Conservation (phyloP, 2,113 vertebrate species). For the Laterallus jamaicensis region DNA sequence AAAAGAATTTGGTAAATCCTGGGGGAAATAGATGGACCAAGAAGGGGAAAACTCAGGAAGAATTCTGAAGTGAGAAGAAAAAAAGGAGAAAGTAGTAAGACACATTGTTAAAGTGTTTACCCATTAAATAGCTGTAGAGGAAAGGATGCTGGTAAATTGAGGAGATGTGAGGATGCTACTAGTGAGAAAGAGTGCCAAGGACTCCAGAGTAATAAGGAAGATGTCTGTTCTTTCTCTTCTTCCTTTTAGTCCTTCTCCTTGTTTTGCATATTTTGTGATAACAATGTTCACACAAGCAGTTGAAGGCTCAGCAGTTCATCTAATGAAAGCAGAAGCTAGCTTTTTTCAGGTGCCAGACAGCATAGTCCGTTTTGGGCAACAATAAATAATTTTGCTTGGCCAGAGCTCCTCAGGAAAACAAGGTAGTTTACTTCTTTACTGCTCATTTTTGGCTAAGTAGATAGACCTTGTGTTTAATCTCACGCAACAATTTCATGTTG, state of each 20-base stretch:
- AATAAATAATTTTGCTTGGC: neutral
- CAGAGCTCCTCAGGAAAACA: neutral
- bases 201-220: neutral
- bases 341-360: neutral
- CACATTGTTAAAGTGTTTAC: neutral
- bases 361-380: neutral
- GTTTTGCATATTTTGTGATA: neutral
- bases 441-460: neutral
- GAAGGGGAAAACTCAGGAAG: neutral
- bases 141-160: neutral
- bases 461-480: neutral
- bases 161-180: neutral
- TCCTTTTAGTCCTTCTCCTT: neutral
- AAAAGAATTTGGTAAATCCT: neutral
- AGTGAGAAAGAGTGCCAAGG: neutral
- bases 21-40: neutral
- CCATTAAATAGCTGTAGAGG: neutral
- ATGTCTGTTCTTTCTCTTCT: neutral
- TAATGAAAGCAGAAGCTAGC: neutral
- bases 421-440: neutral
- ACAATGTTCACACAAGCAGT: neutral
- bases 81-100: neutral
- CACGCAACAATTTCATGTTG: neutral
- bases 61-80: neutral
- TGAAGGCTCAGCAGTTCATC: neutral